Evolutionary conservation across 1,140 invertebrate species (phyloP), one percentile per base, ranked within the genome.

Genomic region (Metaphire vulgaris): DNA sequence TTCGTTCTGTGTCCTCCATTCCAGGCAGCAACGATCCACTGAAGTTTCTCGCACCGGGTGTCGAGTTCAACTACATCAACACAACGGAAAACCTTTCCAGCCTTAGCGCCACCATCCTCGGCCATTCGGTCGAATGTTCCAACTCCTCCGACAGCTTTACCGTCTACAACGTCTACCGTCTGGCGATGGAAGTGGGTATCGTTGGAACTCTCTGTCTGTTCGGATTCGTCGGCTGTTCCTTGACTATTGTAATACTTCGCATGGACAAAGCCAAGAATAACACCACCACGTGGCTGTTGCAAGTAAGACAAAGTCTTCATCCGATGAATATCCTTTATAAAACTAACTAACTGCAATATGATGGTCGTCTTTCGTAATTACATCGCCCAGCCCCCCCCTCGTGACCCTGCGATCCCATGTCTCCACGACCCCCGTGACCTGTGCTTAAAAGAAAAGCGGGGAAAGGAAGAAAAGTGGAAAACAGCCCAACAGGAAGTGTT

Each of bases 211-310:
- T 76, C 32, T 71, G 68, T 30, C 14, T 76, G n/a, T 32, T 76
- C 21, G 75, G 75, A 21, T 72, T 76, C 75, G 28, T 76, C 69
- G 75, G 75, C 67, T 71, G 70, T 32, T 33, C 75, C 6, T 68
- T 76, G 31, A 72, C 75, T 16, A 76, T 76, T 33, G 75, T 68
- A 30, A 64, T 70, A 33, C 30, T 76, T 31, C 29, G 70, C 32
- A 33, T 67, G n/a, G 75, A 76, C 56, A 30, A 67, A 21, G 75
- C 71, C 33, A 76, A 76, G 33, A 76, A 76, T 34, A 69, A 69
- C n/a, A 76, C 75, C 2, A 76, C 75, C n/a, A 76, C 70, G 12
- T 76, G 75, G 75, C 69, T 76, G 6, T 69, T 76, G 6, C 75
- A 56, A 56, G 41, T 56, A 56, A 56, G 21, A n/a, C n/a, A n/a